A percentile compares a stretch with the other conserved stretches of the same genome.
Evolutionary conservation across 2,797 vertebrate species (phyloP).

Genomic region (Artibeus lituratus): DNA sequence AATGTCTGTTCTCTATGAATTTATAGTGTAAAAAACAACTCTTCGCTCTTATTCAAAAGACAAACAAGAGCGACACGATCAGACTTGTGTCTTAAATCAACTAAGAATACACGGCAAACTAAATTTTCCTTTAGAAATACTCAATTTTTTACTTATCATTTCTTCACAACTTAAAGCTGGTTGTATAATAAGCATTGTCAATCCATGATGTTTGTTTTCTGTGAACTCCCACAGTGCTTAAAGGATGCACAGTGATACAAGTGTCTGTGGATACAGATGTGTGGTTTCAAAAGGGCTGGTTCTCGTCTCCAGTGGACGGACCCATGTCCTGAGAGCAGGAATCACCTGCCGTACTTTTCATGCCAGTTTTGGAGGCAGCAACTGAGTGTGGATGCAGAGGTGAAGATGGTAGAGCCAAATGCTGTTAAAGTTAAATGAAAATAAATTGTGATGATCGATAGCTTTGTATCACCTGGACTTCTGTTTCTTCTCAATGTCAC

Average conservation of each 20-base stretch:
- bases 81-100: neutral
- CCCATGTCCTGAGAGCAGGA: neutral
- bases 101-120: neutral
- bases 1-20: neutral
- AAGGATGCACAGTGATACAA: accelerated
- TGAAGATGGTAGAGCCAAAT: neutral
- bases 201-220: neutral
- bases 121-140: neutral
- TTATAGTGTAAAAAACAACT: neutral
- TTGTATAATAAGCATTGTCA: neutral
- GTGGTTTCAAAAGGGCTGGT: neutral
- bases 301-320: neutral
- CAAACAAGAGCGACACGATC: neutral
- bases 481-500: neutral
- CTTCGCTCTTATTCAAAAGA: neutral
- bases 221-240: neutral
- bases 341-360: neutral
- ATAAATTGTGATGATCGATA: neutral
- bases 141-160: neutral
- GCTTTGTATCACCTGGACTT: neutral
- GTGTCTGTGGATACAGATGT: accelerated
- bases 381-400: neutral
- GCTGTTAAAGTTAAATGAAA: neutral
- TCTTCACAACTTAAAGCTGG: neutral
- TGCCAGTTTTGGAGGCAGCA: neutral